phyloP scores from a whole-genome alignment of 2,797 vertebrate species.

The Dicrostonyx torquatus region DNA sequence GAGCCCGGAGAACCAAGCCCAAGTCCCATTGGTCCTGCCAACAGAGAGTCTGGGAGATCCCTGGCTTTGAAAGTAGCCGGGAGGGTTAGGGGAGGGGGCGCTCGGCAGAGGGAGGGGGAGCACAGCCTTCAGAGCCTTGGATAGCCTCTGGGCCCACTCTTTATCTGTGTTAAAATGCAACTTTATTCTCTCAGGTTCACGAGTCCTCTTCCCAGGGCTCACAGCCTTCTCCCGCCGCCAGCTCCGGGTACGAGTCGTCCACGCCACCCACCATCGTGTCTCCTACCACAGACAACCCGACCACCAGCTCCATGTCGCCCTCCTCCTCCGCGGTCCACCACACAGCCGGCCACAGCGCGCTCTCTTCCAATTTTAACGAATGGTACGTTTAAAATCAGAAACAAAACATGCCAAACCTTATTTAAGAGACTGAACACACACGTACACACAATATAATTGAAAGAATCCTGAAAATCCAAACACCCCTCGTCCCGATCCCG shows the following conservation, averaged over 20 bases:
- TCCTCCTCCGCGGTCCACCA: constrained; percentile 97
- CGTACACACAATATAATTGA: constrained; percentile 70
- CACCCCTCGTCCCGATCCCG: constrained; percentile 60
- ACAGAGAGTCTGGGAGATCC: accelerated
- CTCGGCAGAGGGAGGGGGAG: not conserved
- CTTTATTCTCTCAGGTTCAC: constrained; percentile 92
- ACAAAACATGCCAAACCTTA: constrained; percentile 79
- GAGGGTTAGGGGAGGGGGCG: not conserved
- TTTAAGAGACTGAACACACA: constrained; percentile 91
- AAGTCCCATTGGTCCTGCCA: not conserved
- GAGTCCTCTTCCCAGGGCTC: constrained; percentile 95
- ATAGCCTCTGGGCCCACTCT: constrained; percentile 36
- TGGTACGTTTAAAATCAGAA: constrained; percentile 98
- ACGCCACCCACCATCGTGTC: constrained; percentile 99
- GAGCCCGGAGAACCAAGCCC: not conserved
- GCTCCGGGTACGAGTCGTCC: constrained; percentile 98
- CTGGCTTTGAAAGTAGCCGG: not conserved
- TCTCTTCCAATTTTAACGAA: constrained; percentile 99
- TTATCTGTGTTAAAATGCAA: constrained; percentile 68
- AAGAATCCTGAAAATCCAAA: constrained; percentile 91
- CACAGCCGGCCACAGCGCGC: constrained; percentile 97
- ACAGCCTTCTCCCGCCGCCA: constrained; percentile 98
- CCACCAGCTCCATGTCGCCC: constrained; percentile 97
- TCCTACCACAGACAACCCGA: constrained; percentile 98
- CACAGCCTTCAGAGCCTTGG: not conserved